These are phyloP conservation scores for Leptosomus discolor DNA, from an alignment of 2,113 vertebrate genomes.

Conservation along the genomic window DNA sequence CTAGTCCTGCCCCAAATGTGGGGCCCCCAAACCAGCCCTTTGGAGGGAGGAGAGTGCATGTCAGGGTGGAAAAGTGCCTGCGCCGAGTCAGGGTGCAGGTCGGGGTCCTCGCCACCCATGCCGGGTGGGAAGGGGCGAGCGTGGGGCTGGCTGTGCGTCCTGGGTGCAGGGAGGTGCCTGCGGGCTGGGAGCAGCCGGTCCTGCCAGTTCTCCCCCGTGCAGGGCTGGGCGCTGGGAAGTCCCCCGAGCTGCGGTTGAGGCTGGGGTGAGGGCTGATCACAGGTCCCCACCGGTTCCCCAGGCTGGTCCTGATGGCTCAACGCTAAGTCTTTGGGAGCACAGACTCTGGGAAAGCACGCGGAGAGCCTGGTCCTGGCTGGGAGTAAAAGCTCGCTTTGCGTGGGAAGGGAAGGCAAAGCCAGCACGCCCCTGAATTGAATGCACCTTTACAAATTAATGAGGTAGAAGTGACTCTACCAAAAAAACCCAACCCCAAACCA, in stretches of 20 bases:
- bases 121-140: neutral
- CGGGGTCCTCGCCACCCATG: neutral
- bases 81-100: accelerated
- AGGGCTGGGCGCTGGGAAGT: neutral
- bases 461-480: neutral
- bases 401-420: neutral
- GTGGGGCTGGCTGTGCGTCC: neutral
- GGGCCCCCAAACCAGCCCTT: neutral
- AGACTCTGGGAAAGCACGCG: neutral
- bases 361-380: neutral
- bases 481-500: neutral
- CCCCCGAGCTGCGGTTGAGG: accelerated
- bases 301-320: neutral
- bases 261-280: neutral
- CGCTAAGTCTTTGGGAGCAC: neutral
- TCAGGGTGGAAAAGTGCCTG: neutral
- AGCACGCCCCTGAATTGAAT: neutral
- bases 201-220: neutral
- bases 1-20: neutral
- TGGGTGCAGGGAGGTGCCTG: neutral
- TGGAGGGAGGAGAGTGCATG: neutral
- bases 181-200: constrained; percentile 7
- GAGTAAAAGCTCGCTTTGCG: neutral
- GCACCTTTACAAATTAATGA: neutral
- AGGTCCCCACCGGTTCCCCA: accelerated